Percentiles rank a stretch among this genome's conserved stretches.
Evolutionary conservation across 2,113 vertebrate genomes (phyloP).

Genomic region (Halichoeres trimaculatus): DNA sequence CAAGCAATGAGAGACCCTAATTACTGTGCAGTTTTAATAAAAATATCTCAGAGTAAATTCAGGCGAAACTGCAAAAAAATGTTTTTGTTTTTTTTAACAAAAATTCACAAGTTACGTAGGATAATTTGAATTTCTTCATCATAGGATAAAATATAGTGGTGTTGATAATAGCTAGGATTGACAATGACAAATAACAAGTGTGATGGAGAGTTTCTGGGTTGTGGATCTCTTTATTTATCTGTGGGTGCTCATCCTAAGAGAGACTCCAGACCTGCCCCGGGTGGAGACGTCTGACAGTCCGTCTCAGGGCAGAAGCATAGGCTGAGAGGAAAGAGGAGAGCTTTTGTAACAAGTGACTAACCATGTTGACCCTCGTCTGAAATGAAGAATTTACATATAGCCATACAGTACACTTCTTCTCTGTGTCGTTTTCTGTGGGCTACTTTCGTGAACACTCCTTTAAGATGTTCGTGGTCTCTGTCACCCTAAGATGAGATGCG

Average conservation of each 20-base stretch:
- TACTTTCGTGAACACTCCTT: slow-evolving; percentile 45
- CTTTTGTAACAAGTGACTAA: slow-evolving; percentile 17
- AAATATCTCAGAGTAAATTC: slow-evolving; percentile 48
- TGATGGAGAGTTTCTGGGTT: slow-evolving; percentile 23
- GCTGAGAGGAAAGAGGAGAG: slow-evolving; percentile 30
- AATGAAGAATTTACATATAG: slow-evolving; percentile 69
- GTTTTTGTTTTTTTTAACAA: slow-evolving; percentile 47
- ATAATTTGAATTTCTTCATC: slow-evolving; percentile 58
- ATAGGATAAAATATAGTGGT: slow-evolving; percentile 56
- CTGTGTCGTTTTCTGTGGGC: slow-evolving; percentile 38
- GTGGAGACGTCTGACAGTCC: slow-evolving; percentile 30
- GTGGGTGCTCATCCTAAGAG: neutral
- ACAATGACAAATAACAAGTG: slow-evolving; percentile 65
- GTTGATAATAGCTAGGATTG: slow-evolving; percentile 59
- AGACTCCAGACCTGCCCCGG: slow-evolving; percentile 18
- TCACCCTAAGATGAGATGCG: slow-evolving; percentile 19
- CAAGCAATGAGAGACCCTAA: slow-evolving; percentile 75
- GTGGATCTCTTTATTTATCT: slow-evolving; percentile 6
- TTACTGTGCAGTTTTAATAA: slow-evolving; percentile 75
- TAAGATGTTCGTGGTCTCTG: slow-evolving; percentile 29
- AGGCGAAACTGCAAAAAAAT: slow-evolving; percentile 64
- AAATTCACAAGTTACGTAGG: slow-evolving; percentile 66
- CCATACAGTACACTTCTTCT: slow-evolving; percentile 53
- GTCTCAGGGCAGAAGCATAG: slow-evolving; percentile 34
- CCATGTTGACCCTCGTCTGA: slow-evolving; percentile 17